Conservation (phyloP, 1,140 invertebrate species). For the Brachionus angularis region DNA sequence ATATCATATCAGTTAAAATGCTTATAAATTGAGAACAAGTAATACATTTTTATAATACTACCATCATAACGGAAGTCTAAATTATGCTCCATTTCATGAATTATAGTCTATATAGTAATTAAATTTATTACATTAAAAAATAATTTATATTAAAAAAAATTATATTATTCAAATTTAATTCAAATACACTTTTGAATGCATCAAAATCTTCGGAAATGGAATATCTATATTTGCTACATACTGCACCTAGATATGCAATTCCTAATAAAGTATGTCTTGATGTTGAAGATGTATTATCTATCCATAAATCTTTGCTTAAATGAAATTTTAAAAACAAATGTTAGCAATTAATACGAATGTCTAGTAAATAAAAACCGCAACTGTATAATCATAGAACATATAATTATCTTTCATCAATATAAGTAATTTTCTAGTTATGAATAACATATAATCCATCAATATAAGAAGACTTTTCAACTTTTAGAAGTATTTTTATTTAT, state of each 20-base stretch:
- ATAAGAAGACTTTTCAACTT: no score
- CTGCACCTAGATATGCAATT: slow-evolving; percentile 5
- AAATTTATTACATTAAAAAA: neutral
- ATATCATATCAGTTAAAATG: neutral
- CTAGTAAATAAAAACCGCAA: slow-evolving; percentile 17
- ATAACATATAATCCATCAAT: no score
- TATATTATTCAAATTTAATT: slow-evolving; percentile 19
- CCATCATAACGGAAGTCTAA: slow-evolving; percentile 31
- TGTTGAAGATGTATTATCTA: neutral
- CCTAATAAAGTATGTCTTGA: neutral
- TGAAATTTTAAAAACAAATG: neutral
- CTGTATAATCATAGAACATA: slow-evolving; percentile 36
- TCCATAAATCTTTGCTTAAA: slow-evolving; percentile 35
- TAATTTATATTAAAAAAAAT: neutral
- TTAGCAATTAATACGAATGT: neutral
- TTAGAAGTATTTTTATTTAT: no score
- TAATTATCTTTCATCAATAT: no score
- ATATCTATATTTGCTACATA: neutral
- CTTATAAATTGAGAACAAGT: slow-evolving; percentile 25
- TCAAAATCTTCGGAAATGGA: slow-evolving; percentile 26
- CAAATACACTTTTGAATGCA: slow-evolving; percentile 17
- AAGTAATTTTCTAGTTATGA: no score
- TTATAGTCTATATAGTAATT: neutral
- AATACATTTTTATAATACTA: slow-evolving; percentile 3
- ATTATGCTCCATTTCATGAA: slow-evolving; percentile 41